These are phyloP conservation scores for Pituophis catenifer DNA, from an alignment of 2,113 vertebrate genomes.

Conservation along the genomic window DNA sequence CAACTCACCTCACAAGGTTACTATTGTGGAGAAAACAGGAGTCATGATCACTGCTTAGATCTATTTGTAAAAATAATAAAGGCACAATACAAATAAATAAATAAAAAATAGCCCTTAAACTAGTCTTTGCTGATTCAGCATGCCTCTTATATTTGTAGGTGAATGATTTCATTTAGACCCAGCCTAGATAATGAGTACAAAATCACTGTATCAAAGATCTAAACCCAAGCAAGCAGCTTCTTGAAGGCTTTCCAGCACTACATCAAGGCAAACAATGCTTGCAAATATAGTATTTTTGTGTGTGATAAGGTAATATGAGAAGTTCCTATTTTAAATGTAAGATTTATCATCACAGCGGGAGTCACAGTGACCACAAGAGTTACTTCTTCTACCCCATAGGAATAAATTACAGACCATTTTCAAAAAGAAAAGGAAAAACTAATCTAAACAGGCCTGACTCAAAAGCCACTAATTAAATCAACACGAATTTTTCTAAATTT, in stretches of 20 bases:
- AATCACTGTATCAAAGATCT: not conserved
- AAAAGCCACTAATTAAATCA: not conserved
- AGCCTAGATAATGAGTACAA: not conserved
- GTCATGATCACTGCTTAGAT: not conserved
- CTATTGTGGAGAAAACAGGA: not conserved
- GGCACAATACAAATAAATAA: not conserved
- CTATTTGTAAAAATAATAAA: not conserved
- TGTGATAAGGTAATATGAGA: not conserved
- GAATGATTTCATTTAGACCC: not conserved
- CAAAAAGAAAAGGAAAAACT: not conserved
- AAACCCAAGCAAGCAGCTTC: not conserved
- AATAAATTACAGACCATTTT: not conserved
- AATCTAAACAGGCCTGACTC: not conserved
- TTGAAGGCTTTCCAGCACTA: not conserved
- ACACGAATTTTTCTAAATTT: not conserved
- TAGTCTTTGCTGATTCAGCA: not conserved
- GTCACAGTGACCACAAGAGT: not conserved
- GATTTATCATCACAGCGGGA: not conserved
- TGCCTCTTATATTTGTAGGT: not conserved
- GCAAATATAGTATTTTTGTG: not conserved
- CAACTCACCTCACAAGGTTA: not conserved
- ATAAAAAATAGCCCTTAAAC: not conserved
- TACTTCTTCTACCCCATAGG: not conserved
- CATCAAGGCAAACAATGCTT: not conserved
- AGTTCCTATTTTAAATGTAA: not conserved